phyloP scores from a whole-genome alignment of 2,113 vertebrate genomes.

The Indicator indicator region DNA sequence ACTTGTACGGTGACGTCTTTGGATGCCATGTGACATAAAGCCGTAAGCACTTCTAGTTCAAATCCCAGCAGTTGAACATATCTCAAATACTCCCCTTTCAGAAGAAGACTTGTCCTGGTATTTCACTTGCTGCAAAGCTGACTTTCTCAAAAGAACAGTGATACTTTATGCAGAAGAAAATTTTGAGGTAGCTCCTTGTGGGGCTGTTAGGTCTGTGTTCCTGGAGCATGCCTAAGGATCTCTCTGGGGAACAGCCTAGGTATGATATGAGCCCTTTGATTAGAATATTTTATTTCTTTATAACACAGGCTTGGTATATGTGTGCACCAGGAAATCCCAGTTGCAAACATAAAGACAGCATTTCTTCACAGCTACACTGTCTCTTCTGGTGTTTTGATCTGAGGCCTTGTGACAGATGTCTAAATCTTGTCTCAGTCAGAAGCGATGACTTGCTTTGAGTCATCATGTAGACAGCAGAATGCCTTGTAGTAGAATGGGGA shows the following conservation, averaged over 20 bases:
- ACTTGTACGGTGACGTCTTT: background rate
- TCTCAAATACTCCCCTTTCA: background rate
- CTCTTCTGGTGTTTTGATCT: conserved; percentile 55
- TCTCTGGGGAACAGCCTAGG: background rate
- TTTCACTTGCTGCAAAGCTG: conserved; percentile 1
- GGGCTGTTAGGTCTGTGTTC: background rate
- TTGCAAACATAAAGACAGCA: background rate
- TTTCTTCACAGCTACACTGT: conserved; percentile 16
- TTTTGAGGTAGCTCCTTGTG: background rate
- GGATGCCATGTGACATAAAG: background rate
- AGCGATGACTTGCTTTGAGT: conserved; percentile 5
- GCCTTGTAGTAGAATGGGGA: background rate
- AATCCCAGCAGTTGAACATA: background rate
- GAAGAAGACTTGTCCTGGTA: background rate
- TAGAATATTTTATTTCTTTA: conserved; percentile 28
- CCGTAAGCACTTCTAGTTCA: background rate
- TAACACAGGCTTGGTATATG: conserved; percentile 18
- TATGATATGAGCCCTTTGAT: background rate
- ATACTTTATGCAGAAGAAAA: background rate
- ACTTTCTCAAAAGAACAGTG: background rate
- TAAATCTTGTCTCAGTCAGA: conserved; percentile 43
- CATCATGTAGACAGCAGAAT: conserved; percentile 6
- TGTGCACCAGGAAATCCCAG: background rate
- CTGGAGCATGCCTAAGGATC: background rate
- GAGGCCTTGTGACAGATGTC: conserved; percentile 50